phyloP scores from a whole-genome alignment of 2,113 vertebrate species.

The Calonectris borealis region DNA sequence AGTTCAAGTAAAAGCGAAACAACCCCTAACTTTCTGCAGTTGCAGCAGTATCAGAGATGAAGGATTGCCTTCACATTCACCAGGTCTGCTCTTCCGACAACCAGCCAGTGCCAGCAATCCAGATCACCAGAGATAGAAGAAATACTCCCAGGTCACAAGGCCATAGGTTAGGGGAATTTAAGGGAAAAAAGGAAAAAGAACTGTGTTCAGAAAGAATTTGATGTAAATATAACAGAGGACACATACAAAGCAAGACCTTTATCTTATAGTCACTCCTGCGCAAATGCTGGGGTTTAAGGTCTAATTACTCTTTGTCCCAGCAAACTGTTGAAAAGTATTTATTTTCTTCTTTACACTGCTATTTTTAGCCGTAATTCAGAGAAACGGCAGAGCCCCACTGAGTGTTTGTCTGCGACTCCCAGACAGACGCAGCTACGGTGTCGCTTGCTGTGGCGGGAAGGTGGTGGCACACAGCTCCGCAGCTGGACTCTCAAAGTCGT shows the following conservation, averaged over 20 bases:
- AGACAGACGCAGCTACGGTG: not conserved
- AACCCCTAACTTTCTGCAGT: not conserved
- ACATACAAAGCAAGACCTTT: not conserved
- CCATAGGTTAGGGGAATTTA: not conserved
- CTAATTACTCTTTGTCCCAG: not conserved
- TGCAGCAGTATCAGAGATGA: not conserved
- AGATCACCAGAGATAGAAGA: not conserved
- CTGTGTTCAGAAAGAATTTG: not conserved
- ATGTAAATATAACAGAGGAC: not conserved
- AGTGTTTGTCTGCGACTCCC: not conserved
- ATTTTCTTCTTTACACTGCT: not conserved
- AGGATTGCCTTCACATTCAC: not conserved
- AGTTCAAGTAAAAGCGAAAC: not conserved
- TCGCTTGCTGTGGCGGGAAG: not conserved
- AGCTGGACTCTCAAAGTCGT: not conserved
- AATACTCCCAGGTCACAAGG: not conserved
- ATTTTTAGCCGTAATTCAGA: not conserved
- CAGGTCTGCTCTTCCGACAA: not conserved
- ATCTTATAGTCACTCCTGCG: not conserved
- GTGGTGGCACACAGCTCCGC: not conserved
- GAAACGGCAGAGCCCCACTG: not conserved
- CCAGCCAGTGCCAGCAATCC: not conserved
- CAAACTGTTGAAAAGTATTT: not conserved
- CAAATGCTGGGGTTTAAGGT: not conserved
- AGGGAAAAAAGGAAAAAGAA: not conserved